Base-by-base conservation (phyloP, 1,140 invertebrate genomes). In the Drosophila seguyi region DNA sequence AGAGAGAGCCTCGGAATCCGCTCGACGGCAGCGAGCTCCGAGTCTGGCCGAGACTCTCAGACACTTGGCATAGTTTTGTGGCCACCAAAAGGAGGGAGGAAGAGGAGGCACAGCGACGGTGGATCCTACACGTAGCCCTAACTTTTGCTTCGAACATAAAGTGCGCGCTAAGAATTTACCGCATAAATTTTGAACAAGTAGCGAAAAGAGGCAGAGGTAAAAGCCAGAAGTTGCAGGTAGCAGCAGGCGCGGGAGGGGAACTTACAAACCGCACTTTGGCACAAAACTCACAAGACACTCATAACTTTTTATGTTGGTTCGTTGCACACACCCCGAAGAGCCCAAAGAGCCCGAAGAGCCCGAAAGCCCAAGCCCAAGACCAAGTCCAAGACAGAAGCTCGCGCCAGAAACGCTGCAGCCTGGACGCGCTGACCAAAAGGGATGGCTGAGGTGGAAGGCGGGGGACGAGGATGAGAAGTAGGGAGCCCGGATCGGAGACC, bases 111-210 rank as follows among this genome's bases (percentile, higher is more conserved):
- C 4, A 29, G 55, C 10, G 29, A 8, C 10, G n/a, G 29, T 18
- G 42, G 27, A 72, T 76, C 55, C 66, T 80, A 90, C 85, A 90
- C 85, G 85, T 90, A 90, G 84, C 84, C 87, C 84, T 90, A 90
- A 90, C 85, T 90, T 90, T 90, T 85, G 81, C 81, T 90, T 90
- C 85, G 85, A 90, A 90, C 81, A 90, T 90, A 90, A 90, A 90
- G 85, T 90, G 86, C 86, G 85, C 81, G 83, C 86, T 81, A 90
- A 90, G 85, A 90, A 90, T 90, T 90, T 90, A 90, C 85, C 85
- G 85, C 85, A 90, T 90, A 90, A 90, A 90, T 90, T 90, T 90
- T 78, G 65, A 79, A 90, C 85, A 90, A 90, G 85, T 90, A 90
- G 74, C 86, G 84, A 85, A 81, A 85, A 84, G 75, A 81, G 76